Evolutionary conservation across 2,888 invertebrate species (phyloP).

Genomic region (Xestia rhomboidea): DNA sequence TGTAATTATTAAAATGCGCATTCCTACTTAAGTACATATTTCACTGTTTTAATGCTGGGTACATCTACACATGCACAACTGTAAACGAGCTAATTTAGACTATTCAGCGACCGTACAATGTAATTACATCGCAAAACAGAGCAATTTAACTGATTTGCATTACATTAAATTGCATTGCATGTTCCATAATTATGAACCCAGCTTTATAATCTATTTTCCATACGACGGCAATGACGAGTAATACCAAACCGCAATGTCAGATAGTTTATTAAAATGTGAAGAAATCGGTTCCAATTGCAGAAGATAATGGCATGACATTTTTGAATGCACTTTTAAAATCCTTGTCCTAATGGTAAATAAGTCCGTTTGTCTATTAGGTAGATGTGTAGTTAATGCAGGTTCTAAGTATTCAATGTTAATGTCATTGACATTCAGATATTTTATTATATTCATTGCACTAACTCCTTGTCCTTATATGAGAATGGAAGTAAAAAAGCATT

Average conservation of each 20-base stretch:
- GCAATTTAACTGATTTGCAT: slow-evolving; percentile 12
- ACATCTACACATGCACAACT: background rate
- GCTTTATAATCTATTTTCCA: background rate
- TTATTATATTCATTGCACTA: background rate
- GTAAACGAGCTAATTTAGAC: background rate
- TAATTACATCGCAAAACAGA: slow-evolving; percentile 16
- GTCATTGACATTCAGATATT: slow-evolving; percentile 9
- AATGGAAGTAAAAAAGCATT: background rate
- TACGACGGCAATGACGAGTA: background rate
- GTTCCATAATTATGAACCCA: slow-evolving; percentile 1
- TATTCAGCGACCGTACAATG: background rate
- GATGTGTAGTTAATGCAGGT: background rate
- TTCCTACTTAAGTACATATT: background rate
- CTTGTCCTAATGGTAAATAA: background rate
- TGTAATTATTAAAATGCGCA: background rate
- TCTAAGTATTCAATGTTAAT: slow-evolving; percentile 15
- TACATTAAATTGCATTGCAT: slow-evolving; percentile 17
- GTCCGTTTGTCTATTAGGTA: background rate
- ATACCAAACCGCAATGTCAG: slow-evolving; percentile 31
- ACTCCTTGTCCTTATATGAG: no score
- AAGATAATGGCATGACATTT: slow-evolving; percentile 32
- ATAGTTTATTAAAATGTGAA: background rate
- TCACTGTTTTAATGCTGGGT: background rate
- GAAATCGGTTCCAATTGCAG: background rate
- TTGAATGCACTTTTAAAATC: slow-evolving; percentile 34